Conservation (phyloP, 2,888 invertebrate genomes). For the Euspilapteryx auroguttella region DNA sequence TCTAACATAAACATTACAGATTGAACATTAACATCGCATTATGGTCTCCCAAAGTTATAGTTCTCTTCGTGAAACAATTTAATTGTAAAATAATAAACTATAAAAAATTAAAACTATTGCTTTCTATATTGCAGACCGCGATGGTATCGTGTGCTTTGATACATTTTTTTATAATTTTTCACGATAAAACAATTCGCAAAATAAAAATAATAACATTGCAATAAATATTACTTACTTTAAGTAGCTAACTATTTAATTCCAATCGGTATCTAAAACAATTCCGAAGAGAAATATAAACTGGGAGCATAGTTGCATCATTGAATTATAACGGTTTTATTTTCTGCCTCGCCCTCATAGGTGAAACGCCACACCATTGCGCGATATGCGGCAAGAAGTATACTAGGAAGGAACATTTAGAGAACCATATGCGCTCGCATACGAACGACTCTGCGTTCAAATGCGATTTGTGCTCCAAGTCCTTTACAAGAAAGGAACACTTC, state of each 20-base stretch:
- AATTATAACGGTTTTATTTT: conserved; percentile 54
- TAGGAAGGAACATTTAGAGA: conserved; percentile 84
- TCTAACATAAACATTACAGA: conserved; percentile 10
- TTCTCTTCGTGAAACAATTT: conserved; percentile 9
- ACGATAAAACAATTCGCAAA: too few species aligned
- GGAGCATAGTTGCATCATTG: conserved; percentile 53
- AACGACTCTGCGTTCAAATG: conserved; percentile 87
- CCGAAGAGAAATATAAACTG: conserved; percentile 9
- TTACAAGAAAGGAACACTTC: conserved; percentile 87
- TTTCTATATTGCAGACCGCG: too few species aligned
- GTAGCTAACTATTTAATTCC: too few species aligned
- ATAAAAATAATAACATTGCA: too few species aligned
- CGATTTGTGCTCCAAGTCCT: conserved; percentile 86
- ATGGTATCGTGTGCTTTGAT: too few species aligned
- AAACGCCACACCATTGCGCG: conserved; percentile 86
- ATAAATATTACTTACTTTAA: too few species aligned
- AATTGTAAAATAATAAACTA: not conserved
- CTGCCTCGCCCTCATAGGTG: conserved; percentile 63
- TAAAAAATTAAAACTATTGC: too few species aligned
- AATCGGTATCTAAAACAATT: conserved; percentile 9
- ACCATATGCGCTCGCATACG: conserved; percentile 86
- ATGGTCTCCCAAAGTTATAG: conserved; percentile 14
- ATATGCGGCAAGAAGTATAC: conserved; percentile 88
- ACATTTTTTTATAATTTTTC: too few species aligned
- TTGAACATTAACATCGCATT: conserved; percentile 11